These are phyloP conservation scores for Polyommatus iphigenia DNA, from an alignment of 2,888 invertebrate species.

Conservation along the genomic window DNA sequence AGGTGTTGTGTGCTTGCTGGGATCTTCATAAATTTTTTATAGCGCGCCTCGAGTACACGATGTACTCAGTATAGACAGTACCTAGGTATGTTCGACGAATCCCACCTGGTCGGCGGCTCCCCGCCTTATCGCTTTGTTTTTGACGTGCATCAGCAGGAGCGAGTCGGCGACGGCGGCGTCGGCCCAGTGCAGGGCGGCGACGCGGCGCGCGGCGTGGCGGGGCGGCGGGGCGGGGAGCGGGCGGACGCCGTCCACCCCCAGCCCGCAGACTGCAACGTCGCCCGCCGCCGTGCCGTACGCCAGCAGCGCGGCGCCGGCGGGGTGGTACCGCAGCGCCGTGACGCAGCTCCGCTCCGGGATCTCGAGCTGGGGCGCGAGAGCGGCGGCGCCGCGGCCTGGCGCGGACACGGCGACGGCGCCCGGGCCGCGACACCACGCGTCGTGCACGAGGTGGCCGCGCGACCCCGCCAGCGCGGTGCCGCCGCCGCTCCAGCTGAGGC, in stretches of 20 bases:
- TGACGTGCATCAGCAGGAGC: slow-evolving; percentile 59
- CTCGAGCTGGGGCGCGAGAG: slow-evolving; percentile 55
- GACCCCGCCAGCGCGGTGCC: slow-evolving; percentile 65
- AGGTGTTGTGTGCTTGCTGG: no score
- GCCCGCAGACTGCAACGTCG: slow-evolving; percentile 59
- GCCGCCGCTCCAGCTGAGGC: slow-evolving; percentile 61
- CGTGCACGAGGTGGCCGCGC: slow-evolving; percentile 59
- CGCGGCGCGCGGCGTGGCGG: slow-evolving; percentile 59
- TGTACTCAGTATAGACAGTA: background rate
- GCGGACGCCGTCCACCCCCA: slow-evolving; percentile 48
- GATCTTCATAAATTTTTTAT: background rate
- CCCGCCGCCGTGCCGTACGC: slow-evolving; percentile 67
- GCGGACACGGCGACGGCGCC: slow-evolving; percentile 63
- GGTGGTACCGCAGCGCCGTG: slow-evolving; percentile 60
- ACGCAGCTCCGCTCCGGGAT: slow-evolving; percentile 66
- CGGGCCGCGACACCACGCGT: slow-evolving; percentile 64
- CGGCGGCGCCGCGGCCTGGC: slow-evolving; percentile 71
- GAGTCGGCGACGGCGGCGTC: slow-evolving; percentile 54
- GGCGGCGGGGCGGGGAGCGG: slow-evolving; percentile 58
- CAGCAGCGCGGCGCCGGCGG: slow-evolving; percentile 55
- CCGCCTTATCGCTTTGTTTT: slow-evolving; percentile 57
- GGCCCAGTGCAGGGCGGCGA: slow-evolving; percentile 61
- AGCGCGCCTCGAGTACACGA: slow-evolving; percentile 36
- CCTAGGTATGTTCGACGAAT: slow-evolving; percentile 35
- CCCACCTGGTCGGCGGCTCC: slow-evolving; percentile 58